Evolutionary conservation across 2,888 invertebrate genomes (phyloP).

Genomic region (Drosophila picticornis): DNA sequence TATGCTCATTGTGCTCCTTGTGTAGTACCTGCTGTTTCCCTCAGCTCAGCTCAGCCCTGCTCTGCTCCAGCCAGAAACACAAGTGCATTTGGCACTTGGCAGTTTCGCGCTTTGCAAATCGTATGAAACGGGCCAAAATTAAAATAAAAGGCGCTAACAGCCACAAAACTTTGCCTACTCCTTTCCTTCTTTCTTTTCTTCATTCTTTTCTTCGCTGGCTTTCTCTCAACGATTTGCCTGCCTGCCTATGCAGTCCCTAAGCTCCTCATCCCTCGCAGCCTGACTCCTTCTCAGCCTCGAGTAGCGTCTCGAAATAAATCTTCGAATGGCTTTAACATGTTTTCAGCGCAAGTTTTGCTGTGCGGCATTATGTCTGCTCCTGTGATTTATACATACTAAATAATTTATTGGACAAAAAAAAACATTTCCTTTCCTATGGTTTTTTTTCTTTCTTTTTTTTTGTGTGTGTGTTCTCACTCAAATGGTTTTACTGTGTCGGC

Average conservation of each 20-base stretch:
- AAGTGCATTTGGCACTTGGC: conserved; percentile 37
- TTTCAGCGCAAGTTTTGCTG: conserved; percentile 61
- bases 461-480: conserved; percentile 21
- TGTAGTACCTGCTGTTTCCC: conserved; percentile 27
- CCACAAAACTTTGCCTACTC: conserved; percentile 52
- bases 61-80: conserved; percentile 49
- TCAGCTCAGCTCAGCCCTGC: conserved; percentile 3
- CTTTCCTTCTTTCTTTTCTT: conserved; percentile 24
- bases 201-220: conserved; percentile 3
- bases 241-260: not conserved
- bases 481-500: conserved; percentile 43
- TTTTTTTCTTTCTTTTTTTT: conserved; percentile 7
- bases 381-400: conserved; percentile 73
- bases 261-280: not conserved
- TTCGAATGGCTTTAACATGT: conserved; percentile 74
- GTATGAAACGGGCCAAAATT: conserved; percentile 59
- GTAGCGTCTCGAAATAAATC: conserved; percentile 72
- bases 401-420: conserved; percentile 61
- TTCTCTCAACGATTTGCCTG: conserved; percentile 15
- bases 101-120: conserved; percentile 35
- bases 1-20: not conserved
- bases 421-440: conserved; percentile 26
- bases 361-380: conserved; percentile 42
- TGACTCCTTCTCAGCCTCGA: conserved; percentile 39
- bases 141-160: conserved; percentile 61